These are phyloP conservation scores for Xestobium rufovillosum DNA, from an alignment of 2,888 invertebrate species.

Conservation along the genomic window DNA sequence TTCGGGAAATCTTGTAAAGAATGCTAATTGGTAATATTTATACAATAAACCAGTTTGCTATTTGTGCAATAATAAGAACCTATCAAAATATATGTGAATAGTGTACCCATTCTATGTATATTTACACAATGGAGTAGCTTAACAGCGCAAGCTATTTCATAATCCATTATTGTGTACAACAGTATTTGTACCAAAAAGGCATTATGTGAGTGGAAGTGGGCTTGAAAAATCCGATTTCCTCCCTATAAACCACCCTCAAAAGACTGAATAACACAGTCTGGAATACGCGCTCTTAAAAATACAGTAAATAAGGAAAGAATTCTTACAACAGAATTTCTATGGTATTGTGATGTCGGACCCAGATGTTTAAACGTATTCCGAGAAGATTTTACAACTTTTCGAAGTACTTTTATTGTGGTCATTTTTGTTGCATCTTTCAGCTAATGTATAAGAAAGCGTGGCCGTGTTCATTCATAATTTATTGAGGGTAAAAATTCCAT, in stretches of 20 bases:
- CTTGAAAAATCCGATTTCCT: conserved; percentile 46
- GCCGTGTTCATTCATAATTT: conserved; percentile 1
- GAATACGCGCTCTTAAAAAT: conserved; percentile 21
- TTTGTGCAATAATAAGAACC: too few species aligned
- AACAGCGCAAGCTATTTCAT: conserved; percentile 26
- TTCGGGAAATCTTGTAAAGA: too few species aligned
- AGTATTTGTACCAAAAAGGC: conserved; percentile 33
- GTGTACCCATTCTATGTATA: too few species aligned
- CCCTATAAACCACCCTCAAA: conserved; percentile 39
- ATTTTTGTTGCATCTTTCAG: conserved; percentile 14
- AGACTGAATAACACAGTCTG: conserved; percentile 29
- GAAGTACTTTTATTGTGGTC: conserved; percentile 27
- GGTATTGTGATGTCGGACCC: conserved; percentile 29
- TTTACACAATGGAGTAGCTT: too few species aligned
- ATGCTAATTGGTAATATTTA: too few species aligned
- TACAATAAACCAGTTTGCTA: too few species aligned
- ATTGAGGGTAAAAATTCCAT: too few species aligned
- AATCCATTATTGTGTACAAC: conserved; percentile 35
- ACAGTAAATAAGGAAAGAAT: conserved; percentile 14
- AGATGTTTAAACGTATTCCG: conserved; percentile 29
- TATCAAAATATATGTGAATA: too few species aligned
- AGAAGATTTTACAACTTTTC: conserved; percentile 27
- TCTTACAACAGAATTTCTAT: conserved; percentile 15
- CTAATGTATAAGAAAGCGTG: not conserved
- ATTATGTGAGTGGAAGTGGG: conserved; percentile 43